phyloP scores from a whole-genome alignment of 1,140 invertebrate genomes.

The Zaprionus kolodkinae region DNA sequence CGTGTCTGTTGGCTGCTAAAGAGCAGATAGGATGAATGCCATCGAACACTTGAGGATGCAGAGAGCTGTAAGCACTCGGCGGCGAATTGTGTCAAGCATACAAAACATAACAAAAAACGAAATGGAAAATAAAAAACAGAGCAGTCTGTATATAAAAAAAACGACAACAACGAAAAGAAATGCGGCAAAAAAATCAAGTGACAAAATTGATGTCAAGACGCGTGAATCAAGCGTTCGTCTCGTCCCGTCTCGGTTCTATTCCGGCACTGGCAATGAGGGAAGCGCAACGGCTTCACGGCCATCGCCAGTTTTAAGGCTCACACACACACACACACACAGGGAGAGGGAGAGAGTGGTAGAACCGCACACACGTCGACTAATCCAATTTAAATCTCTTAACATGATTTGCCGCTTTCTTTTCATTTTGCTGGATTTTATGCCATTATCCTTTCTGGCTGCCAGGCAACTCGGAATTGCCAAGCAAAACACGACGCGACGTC shows the following conservation, averaged over 20 bases:
- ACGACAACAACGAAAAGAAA: constrained; percentile 6
- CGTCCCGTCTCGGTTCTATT: constrained; percentile 4
- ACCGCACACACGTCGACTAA: constrained; percentile 68
- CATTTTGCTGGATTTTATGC: constrained; percentile 79
- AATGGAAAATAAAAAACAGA: constrained; percentile 30
- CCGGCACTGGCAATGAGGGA: constrained; percentile 23
- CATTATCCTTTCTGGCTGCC: constrained; percentile 73
- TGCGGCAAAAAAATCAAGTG: constrained; percentile 64
- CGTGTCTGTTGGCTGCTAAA: constrained; percentile 50
- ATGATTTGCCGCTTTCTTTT: constrained; percentile 82
- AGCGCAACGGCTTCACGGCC: constrained; percentile 53
- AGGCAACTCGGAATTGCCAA: constrained; percentile 58
- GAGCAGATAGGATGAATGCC: constrained; percentile 73
- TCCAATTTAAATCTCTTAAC: constrained; percentile 83
- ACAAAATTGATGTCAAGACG: constrained; percentile 79
- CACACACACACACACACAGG: constrained; percentile 12
- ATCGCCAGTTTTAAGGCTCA: constrained; percentile 46
- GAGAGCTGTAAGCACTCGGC: constrained; percentile 63
- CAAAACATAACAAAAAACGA: constrained; percentile 66
- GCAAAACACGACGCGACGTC: constrained; percentile 41
- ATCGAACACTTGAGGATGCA: constrained; percentile 56
- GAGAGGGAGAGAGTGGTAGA: neutral
- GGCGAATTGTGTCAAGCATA: constrained; percentile 76
- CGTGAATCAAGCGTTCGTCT: constrained; percentile 33
- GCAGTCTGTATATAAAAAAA: constrained; percentile 31